Percentiles rank a stretch among this genome's conserved stretches.
phyloP scores from a whole-genome alignment of 2,113 vertebrate genomes.

The Cyphotilapia sp. region DNA sequence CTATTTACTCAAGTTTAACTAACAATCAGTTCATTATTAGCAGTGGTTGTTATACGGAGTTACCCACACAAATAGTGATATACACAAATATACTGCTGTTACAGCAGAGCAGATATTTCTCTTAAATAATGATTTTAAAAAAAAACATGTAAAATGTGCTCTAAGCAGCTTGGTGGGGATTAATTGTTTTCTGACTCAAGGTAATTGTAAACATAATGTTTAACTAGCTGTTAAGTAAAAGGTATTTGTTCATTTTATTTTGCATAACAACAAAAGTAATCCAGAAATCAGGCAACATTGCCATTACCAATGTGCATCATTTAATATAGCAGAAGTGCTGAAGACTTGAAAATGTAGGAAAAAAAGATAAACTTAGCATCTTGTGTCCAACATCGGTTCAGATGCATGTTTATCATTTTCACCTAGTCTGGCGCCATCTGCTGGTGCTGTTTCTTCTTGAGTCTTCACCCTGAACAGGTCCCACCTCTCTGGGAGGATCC shows the following conservation, averaged over 20 bases:
- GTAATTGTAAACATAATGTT: background rate
- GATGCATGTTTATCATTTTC: background rate
- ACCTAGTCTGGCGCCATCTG: background rate
- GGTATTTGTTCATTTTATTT: background rate
- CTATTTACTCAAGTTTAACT: background rate
- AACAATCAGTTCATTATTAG: background rate
- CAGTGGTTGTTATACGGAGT: background rate
- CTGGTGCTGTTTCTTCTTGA: background rate
- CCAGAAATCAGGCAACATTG: background rate
- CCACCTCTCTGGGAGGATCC: slow-evolving; percentile 52
- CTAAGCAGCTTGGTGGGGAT: background rate
- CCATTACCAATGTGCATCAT: background rate
- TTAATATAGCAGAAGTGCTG: background rate
- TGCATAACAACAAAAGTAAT: background rate
- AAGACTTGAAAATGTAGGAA: background rate
- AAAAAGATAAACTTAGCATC: background rate
- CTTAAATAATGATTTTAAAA: background rate
- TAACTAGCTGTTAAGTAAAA: background rate
- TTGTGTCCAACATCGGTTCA: background rate
- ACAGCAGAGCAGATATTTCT: background rate
- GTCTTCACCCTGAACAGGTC: slow-evolving; percentile 48
- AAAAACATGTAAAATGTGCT: background rate
- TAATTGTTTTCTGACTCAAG: background rate
- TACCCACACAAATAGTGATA: background rate
- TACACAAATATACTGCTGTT: background rate